These are phyloP conservation scores for Phaedon cochleariae DNA, from an alignment of 2,888 invertebrate genomes.

Conservation along the genomic window DNA sequence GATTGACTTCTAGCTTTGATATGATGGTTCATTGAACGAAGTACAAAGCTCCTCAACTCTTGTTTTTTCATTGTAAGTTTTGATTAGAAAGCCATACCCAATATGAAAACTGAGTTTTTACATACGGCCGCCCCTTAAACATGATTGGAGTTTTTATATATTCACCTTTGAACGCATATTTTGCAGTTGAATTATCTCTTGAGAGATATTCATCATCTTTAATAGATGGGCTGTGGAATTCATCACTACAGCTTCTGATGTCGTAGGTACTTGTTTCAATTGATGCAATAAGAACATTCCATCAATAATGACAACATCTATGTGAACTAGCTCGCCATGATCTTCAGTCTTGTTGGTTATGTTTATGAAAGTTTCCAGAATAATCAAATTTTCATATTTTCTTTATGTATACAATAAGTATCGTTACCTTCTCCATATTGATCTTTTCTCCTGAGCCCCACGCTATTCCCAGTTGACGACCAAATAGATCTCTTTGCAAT, in stretches of 20 bases:
- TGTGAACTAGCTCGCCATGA: not conserved
- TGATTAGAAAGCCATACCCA: too few species aligned
- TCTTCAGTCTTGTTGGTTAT: not conserved
- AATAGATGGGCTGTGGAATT: conserved; percentile 7
- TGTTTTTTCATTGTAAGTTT: too few species aligned
- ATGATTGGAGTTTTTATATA: too few species aligned
- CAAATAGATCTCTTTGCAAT: not conserved
- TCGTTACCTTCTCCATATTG: not conserved
- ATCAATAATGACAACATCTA: not conserved
- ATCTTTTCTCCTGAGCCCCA: not conserved
- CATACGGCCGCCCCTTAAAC: too few species aligned
- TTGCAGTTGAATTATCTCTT: not conserved
- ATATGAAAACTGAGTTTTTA: too few species aligned
- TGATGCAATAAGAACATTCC: not conserved
- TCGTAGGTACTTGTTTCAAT: not conserved
- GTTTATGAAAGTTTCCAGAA: too few species aligned
- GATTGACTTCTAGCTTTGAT: too few species aligned
- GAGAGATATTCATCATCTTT: conserved; percentile 15
- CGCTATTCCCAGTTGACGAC: not conserved
- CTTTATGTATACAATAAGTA: too few species aligned
- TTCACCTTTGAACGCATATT: not conserved
- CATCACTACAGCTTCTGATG: too few species aligned
- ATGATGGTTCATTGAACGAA: too few species aligned
- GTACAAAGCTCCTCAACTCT: too few species aligned
- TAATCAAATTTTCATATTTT: too few species aligned